Evolutionary conservation across 1,140 invertebrate genomes (phyloP).

Genomic region (Mamestra configurata): DNA sequence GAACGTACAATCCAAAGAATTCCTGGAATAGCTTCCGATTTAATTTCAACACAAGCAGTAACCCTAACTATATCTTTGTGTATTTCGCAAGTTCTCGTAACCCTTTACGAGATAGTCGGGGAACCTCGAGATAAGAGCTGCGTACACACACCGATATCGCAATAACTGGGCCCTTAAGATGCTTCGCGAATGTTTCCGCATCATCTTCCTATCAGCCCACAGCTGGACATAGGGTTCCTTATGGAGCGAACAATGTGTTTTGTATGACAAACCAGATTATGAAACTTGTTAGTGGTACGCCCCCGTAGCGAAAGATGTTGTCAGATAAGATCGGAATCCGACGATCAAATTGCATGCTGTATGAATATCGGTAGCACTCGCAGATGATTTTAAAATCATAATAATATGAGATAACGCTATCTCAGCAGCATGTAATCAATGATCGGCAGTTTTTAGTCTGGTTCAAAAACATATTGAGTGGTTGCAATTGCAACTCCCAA

Average conservation of each 20-base stretch:
- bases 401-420: neutral
- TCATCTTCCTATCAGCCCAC: neutral
- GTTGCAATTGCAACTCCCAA: neutral
- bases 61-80: conserved; percentile 28
- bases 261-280: conserved; percentile 8
- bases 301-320: neutral
- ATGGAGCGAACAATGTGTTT: neutral
- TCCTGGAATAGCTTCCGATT: neutral
- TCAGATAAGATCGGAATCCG: neutral
- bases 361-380: neutral
- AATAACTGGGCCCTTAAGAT: neutral
- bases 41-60: neutral
- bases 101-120: conserved; percentile 35
- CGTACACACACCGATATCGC: conserved; percentile 4
- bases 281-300: neutral
- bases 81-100: conserved; percentile 42
- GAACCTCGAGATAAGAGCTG: conserved; percentile 7
- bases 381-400: neutral
- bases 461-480: neutral
- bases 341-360: neutral
- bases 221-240: neutral
- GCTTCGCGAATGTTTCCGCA: neutral
- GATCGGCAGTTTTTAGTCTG: no score
- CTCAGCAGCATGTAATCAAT: no score
- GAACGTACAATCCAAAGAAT: neutral